Percentiles rank a stretch among this genome's conserved stretches.
These are phyloP conservation scores for Ctenicera cuprea DNA, from an alignment of 2,888 invertebrate genomes.

Conservation along the genomic window DNA sequence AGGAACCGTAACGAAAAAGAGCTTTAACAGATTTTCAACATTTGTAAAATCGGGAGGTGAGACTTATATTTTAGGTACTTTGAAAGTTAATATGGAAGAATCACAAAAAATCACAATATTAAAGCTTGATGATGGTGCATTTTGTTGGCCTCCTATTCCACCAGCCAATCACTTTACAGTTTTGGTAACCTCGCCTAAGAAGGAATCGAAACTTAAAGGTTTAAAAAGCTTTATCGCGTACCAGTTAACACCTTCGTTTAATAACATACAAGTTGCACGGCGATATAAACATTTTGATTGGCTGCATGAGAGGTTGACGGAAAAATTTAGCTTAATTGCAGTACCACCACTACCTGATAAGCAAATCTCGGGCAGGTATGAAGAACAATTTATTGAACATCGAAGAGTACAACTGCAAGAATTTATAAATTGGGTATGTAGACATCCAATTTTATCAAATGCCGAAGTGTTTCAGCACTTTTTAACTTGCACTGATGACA, in stretches of 20 bases:
- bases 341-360: slow-evolving; percentile 99
- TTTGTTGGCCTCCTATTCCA: slow-evolving; percentile 85
- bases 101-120: slow-evolving; percentile 83
- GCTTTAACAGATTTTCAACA: slow-evolving; percentile 87
- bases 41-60: slow-evolving; percentile 94
- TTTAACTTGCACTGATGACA: slow-evolving; percentile 97
- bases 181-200: slow-evolving; percentile 94
- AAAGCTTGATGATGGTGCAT: slow-evolving; percentile 81
- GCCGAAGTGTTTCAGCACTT: slow-evolving; percentile 98
- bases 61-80: slow-evolving; percentile 88
- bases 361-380: slow-evolving; percentile 97
- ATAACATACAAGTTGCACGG: slow-evolving; percentile 93
- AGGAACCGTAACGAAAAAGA: slow-evolving; percentile 82
- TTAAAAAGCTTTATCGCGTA: slow-evolving; percentile 98
- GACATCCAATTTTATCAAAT: slow-evolving; percentile 95
- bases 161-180: slow-evolving; percentile 84
- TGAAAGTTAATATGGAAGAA: slow-evolving; percentile 81
- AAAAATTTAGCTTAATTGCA: slow-evolving; percentile 95
- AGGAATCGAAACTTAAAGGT: slow-evolving; percentile 97
- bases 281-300: slow-evolving; percentile 99
- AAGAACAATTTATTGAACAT: slow-evolving; percentile 97
- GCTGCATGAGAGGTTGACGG: slow-evolving; percentile 94
- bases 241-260: slow-evolving; percentile 95
- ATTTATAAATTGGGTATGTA: slow-evolving; percentile 97
- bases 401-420: slow-evolving; percentile 95